Evolutionary conservation across 2,888 invertebrate genomes (phyloP), one percentile per base, ranked within the genome.

Genomic region (Synergus umbraculus): DNA sequence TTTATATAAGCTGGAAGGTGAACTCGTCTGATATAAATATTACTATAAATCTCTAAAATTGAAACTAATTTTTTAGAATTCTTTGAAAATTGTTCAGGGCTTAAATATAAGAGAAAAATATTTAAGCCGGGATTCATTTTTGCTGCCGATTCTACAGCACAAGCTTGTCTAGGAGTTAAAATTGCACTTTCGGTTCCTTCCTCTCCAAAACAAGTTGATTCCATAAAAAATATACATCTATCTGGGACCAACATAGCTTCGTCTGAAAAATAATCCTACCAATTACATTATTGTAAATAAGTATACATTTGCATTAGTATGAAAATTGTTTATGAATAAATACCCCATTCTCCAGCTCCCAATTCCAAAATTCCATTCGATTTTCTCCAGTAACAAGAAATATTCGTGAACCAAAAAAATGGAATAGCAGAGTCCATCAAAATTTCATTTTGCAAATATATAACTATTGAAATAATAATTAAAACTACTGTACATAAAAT

Each of bases 141-240:
- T 0, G 95, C 94, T 0, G 95, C 95, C 0, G 95, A 95, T 90
- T 96, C 96, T 0, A 95, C 93, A 0, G 95, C 94, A 88, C 96
- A 96, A 0, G 95, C 94, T 87, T 96, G 94, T 15, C 95, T 92
- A 0, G 94, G 87, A 22, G 92, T 93, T 46, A 95, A 88, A 0
- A 91, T 88, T 15, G 93, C 90, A 12, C 87, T 88, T 7, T 37
- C 44, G 10, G n/a, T 79, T 0, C 87, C 85, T 9, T 93, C 93
- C 37, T 63, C 41, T 1, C 91, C 92, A 79, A 91, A 92, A 85
- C 95, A 95, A 0, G 95, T 94, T 0, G 95, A 95, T 87, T 95
- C 95, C 83, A 94, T 94, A 86, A 96, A 95, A 89, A 95, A 95
- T 83, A 95, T 95, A 8, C 94, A 94, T 29, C 89, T 88, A 18